These are phyloP conservation scores for Drosophila dives DNA, from an alignment of 2,888 invertebrate species.

Conservation along the genomic window DNA sequence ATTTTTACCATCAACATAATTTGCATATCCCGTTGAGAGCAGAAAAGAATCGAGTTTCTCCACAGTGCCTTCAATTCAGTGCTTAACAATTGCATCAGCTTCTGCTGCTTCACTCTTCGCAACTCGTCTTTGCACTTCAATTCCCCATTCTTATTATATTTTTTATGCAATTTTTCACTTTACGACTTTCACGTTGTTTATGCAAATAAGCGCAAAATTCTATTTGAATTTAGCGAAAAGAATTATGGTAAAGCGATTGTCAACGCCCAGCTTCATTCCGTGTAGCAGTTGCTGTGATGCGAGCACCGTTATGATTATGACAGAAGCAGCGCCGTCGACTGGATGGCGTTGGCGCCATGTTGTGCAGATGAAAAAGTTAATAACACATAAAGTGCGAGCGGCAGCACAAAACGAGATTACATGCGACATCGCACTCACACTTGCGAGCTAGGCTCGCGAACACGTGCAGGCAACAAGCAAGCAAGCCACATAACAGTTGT, in stretches of 20 bases:
- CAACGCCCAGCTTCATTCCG: conserved; percentile 58
- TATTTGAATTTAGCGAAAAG: conserved; percentile 72
- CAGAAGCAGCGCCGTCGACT: conserved; percentile 22
- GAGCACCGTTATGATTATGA: conserved; percentile 70
- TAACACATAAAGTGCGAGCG: conserved; percentile 49
- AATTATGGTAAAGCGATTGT: conserved; percentile 76
- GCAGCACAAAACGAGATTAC: background rate
- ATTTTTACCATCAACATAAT: conserved; percentile 3
- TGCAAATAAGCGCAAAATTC: conserved; percentile 79
- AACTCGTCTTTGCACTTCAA: conserved; percentile 44
- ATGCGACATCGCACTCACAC: conserved; percentile 13
- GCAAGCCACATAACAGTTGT: conserved; percentile 70
- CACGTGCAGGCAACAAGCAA: conserved; percentile 70
- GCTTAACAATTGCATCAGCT: conserved; percentile 52
- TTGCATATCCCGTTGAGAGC: conserved; percentile 3
- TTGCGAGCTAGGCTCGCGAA: conserved; percentile 10
- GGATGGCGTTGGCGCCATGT: conserved; percentile 52
- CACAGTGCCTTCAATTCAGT: conserved; percentile 42
- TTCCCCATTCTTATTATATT: conserved; percentile 57
- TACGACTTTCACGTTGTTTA: conserved; percentile 76
- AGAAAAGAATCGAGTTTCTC: conserved; percentile 3
- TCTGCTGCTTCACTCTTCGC: conserved; percentile 26
- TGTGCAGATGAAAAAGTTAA: conserved; percentile 54
- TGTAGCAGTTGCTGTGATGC: conserved; percentile 22
- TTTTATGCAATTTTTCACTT: conserved; percentile 76